These are phyloP conservation scores for Oncorhynchus kisutch DNA, from an alignment of 2,113 vertebrate genomes.

Conservation along the genomic window DNA sequence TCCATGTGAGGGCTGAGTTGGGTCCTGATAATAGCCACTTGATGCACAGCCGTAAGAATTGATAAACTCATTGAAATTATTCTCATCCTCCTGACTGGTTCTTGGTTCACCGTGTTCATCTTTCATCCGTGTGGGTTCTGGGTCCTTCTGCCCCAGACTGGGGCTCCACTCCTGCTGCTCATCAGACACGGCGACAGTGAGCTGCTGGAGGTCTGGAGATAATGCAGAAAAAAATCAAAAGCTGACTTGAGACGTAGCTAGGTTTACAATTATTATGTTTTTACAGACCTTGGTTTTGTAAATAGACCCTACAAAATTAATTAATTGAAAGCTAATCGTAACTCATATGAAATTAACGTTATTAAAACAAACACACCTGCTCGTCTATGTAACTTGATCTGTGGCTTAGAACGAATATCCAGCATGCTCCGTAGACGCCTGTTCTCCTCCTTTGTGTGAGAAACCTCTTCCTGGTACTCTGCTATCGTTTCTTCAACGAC, in stretches of 20 bases:
- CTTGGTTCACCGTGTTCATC: slow-evolving; percentile 29
- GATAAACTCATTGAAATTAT: background rate
- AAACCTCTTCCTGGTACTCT: slow-evolving; percentile 66
- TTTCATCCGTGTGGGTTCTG: slow-evolving; percentile 40
- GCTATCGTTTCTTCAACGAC: slow-evolving; percentile 61
- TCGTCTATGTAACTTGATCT: too few species aligned
- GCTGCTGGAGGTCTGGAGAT: slow-evolving; percentile 6
- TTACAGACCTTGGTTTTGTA: too few species aligned
- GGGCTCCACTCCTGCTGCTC: slow-evolving; percentile 41
- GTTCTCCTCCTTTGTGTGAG: slow-evolving; percentile 65
- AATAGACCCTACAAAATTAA: too few species aligned
- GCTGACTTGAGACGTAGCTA: too few species aligned
- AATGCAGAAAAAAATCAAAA: background rate
- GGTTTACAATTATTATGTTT: too few species aligned
- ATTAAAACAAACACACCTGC: background rate
- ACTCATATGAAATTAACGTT: background rate
- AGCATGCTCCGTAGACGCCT: slow-evolving; percentile 60
- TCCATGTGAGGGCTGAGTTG: slow-evolving; percentile 41
- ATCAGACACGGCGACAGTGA: slow-evolving; percentile 30
- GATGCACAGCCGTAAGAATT: too few species aligned
- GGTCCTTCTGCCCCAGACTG: slow-evolving; percentile 47
- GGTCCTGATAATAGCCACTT: slow-evolving; percentile 27
- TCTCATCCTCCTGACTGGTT: slow-evolving; percentile 34
- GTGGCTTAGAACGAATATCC: slow-evolving; percentile 23
- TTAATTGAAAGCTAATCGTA: too few species aligned